These are phyloP conservation scores for sheep (Ovis aries) DNA, from an alignment of 2,113 vertebrate species.

Conservation along the genomic window DNA sequence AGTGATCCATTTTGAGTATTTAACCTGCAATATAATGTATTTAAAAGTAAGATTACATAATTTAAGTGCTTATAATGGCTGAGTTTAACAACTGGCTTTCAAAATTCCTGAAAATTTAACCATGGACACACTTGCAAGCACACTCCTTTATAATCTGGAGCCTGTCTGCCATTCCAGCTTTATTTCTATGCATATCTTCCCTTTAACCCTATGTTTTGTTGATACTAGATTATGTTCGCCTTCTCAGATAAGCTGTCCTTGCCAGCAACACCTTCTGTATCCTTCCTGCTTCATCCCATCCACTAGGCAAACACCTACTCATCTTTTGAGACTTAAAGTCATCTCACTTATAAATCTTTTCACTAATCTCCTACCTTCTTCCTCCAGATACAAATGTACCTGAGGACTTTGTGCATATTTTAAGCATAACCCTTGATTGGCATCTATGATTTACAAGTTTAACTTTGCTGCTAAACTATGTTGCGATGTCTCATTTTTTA, in stretches of 20 bases:
- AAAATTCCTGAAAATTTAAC: slow-evolving; percentile 1
- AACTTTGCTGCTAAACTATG: not conserved
- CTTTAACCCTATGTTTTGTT: not conserved
- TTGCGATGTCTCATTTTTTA: not conserved
- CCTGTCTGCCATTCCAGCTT: not conserved
- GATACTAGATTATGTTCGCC: not conserved
- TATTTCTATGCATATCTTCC: not conserved
- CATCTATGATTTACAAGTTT: slow-evolving; percentile 23
- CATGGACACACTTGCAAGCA: not conserved
- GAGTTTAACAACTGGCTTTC: not conserved
- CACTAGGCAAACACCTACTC: not conserved
- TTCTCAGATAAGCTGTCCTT: not conserved
- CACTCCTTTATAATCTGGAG: not conserved
- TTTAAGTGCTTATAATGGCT: not conserved
- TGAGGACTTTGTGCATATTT: not conserved
- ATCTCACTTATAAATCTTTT: not conserved
- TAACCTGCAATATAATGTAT: not conserved
- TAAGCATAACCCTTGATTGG: not conserved
- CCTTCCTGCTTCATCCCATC: not conserved
- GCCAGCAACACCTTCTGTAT: not conserved
- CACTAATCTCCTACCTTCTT: not conserved
- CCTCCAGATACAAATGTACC: not conserved
- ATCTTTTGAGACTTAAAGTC: not conserved
- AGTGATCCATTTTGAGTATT: not conserved
- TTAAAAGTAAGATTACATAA: not conserved